These are phyloP conservation scores for Rosalia funebris DNA, from an alignment of 2,888 invertebrate genomes.

Conservation along the genomic window DNA sequence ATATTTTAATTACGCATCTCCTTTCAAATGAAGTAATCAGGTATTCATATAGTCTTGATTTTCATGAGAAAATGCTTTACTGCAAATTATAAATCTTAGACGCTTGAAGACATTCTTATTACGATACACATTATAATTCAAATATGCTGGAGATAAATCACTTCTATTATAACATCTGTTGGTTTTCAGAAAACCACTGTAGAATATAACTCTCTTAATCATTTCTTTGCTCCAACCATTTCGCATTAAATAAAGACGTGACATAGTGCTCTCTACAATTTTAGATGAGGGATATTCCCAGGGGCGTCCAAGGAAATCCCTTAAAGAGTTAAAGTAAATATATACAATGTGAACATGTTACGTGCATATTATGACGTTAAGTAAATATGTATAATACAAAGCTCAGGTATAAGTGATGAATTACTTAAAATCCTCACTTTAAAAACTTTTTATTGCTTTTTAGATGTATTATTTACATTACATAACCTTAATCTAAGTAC, in stretches of 20 bases:
- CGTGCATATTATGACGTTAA: no score
- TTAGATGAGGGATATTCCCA: not conserved
- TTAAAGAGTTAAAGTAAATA: no score
- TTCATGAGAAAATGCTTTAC: not conserved
- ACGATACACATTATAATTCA: slow-evolving; percentile 51
- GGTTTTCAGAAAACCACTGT: slow-evolving; percentile 53
- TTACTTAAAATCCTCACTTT: no score
- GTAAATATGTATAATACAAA: no score
- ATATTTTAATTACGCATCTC: no score
- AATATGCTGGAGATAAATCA: slow-evolving; percentile 54
- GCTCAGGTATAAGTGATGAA: no score
- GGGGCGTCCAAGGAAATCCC: not conserved
- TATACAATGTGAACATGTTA: no score
- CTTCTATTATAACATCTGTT: slow-evolving; percentile 53
- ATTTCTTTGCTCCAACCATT: slow-evolving; percentile 47
- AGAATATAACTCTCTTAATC: slow-evolving; percentile 56
- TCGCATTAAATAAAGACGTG: slow-evolving; percentile 42
- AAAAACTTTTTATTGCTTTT: no score
- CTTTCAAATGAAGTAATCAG: no score
- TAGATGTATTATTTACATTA: no score
- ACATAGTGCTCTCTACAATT: not conserved
- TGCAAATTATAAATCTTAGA: slow-evolving; percentile 8
- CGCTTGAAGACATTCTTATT: slow-evolving; percentile 20
- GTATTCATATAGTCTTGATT: no score
- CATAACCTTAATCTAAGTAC: no score